These are phyloP conservation scores for Cactoblastis cactorum DNA, from an alignment of 2,888 invertebrate species.

Conservation along the genomic window DNA sequence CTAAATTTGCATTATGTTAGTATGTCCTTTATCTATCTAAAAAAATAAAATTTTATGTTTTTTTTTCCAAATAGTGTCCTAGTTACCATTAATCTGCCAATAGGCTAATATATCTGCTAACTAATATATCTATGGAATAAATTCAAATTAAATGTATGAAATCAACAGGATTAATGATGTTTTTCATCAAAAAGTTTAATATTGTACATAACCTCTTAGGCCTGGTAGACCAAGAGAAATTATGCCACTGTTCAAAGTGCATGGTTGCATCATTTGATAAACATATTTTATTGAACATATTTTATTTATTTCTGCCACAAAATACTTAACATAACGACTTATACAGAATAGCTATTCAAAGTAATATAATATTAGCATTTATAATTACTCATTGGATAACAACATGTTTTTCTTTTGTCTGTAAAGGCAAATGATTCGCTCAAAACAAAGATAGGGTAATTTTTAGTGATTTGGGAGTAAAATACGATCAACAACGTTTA, in stretches of 20 bases:
- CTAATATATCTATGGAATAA: too few species aligned
- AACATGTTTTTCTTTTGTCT: not conserved
- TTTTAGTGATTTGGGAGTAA: not conserved
- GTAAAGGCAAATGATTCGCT: not conserved
- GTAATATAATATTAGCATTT: not conserved
- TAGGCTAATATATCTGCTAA: too few species aligned
- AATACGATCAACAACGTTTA: not conserved
- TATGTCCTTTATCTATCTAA: too few species aligned
- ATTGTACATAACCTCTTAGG: too few species aligned
- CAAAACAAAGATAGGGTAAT: not conserved
- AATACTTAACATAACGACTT: not conserved
- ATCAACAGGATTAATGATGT: too few species aligned
- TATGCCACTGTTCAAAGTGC: not conserved
- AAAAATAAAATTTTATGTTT: too few species aligned
- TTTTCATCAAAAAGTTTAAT: too few species aligned
- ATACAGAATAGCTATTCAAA: not conserved
- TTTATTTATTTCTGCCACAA: not conserved
- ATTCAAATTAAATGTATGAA: too few species aligned
- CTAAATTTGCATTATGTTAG: too few species aligned
- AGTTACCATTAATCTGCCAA: too few species aligned
- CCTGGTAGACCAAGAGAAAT: not conserved
- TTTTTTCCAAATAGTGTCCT: too few species aligned
- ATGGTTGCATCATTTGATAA: not conserved
- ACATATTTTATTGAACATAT: not conserved
- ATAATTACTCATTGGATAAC: not conserved